Percentiles rank a stretch among this genome's conserved stretches.
phyloP scores from a whole-genome alignment of 2,113 vertebrate genomes.

The Cairina moschata region DNA sequence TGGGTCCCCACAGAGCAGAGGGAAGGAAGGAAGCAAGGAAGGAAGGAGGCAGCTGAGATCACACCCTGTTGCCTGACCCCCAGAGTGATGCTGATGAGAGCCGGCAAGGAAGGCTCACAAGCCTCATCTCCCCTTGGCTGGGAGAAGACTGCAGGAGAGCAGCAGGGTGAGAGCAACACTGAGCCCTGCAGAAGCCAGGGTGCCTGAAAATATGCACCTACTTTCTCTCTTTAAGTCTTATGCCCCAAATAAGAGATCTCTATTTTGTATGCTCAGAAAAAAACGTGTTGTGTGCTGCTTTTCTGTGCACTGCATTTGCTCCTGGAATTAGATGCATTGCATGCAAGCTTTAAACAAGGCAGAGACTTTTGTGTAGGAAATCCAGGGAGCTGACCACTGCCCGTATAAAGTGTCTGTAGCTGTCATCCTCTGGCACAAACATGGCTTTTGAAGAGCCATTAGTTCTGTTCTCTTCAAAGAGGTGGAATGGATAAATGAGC shows the following conservation, averaged over 20 bases:
- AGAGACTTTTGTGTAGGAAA: background rate
- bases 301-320: background rate
- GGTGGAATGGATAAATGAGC: conserved; percentile 64
- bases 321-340: background rate
- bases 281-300: background rate
- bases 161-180: background rate
- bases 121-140: background rate
- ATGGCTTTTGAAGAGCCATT: conserved; percentile 14
- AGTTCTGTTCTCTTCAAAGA: conserved; percentile 62
- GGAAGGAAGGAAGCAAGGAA: background rate
- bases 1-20: background rate
- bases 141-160: background rate
- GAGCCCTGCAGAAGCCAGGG: background rate
- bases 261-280: background rate
- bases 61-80: background rate
- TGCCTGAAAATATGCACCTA: background rate
- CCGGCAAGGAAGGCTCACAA: background rate
- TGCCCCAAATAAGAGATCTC: rapidly evolving
- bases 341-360: conserved; percentile 17
- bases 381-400: background rate
- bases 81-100: background rate
- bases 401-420: background rate
- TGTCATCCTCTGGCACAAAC: conserved; percentile 28
- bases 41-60: background rate
- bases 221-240: background rate